Base-by-base conservation (phyloP, 2,888 invertebrate species). In the Andrena marginata region DNA sequence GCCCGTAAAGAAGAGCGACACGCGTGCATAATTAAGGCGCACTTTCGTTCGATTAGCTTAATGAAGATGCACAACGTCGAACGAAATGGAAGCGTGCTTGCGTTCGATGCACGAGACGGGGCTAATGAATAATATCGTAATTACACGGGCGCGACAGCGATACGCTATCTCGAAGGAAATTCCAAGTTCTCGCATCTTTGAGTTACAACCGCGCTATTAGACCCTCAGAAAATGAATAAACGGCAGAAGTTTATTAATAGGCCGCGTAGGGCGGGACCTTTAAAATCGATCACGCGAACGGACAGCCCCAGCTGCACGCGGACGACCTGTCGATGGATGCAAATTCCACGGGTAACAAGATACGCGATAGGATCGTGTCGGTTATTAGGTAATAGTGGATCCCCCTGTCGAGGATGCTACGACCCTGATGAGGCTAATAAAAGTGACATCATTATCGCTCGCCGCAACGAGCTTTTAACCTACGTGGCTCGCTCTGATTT, bases 371-470 rank as follows among this genome's bases (percentile, higher is more conserved):
- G 85, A 88, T 88, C 86, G 79, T 76, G 86, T 85, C 82, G 77
- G 68, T 80, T 80, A 88, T 87, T 88, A 88, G 82, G 85, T 88
- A 88, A 88, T 83, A 83, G 81, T 81, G 77, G 77, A 81, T 82
- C 81, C 82, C 79, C 80, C 42, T 72, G 81, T 85, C 74, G 89
- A 84, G 87, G 84, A 89, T 90, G 89, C 90, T 90, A 90, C 89
- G 91, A 90, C 91, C 91, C 88, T 91, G 92, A 92, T 93, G 90
- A 92, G 90, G 87, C 91, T 92, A 92, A 93, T 93, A 91, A 93
- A 92, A 91, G 90, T 92, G 92, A 92, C 92, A 92, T 92, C 89
- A 90, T 92, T 92, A 91, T 90, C 88, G 88, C 87, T 84, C 81
- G 35, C 86, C 89, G 70, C 81, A 87, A 87, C 85, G 81, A 87